Base-by-base conservation (phyloP, 1,140 invertebrate genomes). In the Bombus sylvicola region DNA sequence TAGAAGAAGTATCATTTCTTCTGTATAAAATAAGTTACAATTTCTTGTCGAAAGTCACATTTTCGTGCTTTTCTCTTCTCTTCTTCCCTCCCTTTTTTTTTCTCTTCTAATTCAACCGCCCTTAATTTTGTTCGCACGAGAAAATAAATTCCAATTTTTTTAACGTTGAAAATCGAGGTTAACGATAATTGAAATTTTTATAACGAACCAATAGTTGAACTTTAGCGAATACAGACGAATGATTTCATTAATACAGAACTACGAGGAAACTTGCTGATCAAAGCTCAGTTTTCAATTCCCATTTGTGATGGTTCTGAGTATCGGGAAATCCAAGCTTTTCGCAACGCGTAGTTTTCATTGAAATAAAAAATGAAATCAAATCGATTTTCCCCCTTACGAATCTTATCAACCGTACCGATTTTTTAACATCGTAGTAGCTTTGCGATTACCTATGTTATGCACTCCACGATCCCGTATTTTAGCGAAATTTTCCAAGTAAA, bases 231-330 rank as follows among this genome's bases (percentile, higher is more conserved):
- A 28, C 15, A 43, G n/a, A 41, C 43, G 43, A 66, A 43, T 66
- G 59, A 25, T 69, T 28, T 39, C 66, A 31, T 69, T 39, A 25
- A 39, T 28, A 25, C 34, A 66, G 12, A 53, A 15, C 39, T 71
- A 71, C n/a, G 22, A 13, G n/a, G 22, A 79, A 22, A 66, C 12
- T 22, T 25, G 39, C 10, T 31, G 22, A 41, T n/a, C 39, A 6
- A 6, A 41, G 25, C 12, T 41, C 12, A 72, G 28, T 72, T 78
- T 78, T 62, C 76, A 78, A 47, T 66, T 78, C 43, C 18, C 39
- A 12, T 39, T 34, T 37, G 5, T 18, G 6, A 43, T 66, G 62
- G n/a, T 28, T 15, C 3, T 41, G 25, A 47, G 25, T 15, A 31
- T 22, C n/a, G 18, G 4, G 41, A 47, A 79, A 68, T 37, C 31